phyloP scores from a whole-genome alignment of 2,888 invertebrate genomes.

The Euproctis similis region DNA sequence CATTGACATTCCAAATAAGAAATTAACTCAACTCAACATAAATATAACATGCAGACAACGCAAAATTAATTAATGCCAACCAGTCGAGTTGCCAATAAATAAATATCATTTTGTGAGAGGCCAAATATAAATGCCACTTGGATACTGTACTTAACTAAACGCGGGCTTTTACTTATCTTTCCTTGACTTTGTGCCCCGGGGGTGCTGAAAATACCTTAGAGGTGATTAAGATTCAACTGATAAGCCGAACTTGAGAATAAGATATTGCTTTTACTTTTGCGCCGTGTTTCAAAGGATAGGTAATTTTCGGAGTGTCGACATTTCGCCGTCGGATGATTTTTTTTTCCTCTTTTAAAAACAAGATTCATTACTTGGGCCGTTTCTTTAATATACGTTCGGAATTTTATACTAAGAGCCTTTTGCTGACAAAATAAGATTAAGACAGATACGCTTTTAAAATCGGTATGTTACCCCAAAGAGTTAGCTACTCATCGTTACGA shows the following conservation, averaged over 20 bases:
- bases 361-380: too few relatives aligned
- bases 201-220: conserved; percentile 32
- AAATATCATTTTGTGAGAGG: conserved; percentile 30
- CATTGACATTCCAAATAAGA: too few relatives aligned
- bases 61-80: too few relatives aligned
- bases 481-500: too few relatives aligned
- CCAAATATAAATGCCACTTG: conserved; percentile 23
- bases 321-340: conserved; percentile 1
- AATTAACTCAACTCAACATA: too few relatives aligned
- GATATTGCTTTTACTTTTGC: conserved; percentile 33
- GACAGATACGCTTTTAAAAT: too few relatives aligned
- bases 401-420: too few relatives aligned
- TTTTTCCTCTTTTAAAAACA: too few relatives aligned
- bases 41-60: too few relatives aligned
- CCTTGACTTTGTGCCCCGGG: conserved; percentile 31
- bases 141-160: conserved; percentile 24
- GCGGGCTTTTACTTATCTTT: conserved; percentile 35
- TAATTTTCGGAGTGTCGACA: conserved; percentile 17
- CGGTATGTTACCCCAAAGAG: too few relatives aligned
- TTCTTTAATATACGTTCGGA: too few relatives aligned
- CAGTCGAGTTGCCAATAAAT: conserved; percentile 32
- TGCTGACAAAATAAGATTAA: too few relatives aligned
- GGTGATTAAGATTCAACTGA: conserved; percentile 46
- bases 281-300: conserved; percentile 13
- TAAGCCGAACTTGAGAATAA: conserved; percentile 38